Evolutionary conservation across 2,888 invertebrate species (phyloP), one percentile per base, ranked within the genome.

Genomic region (Lumbricus terrestris): DNA sequence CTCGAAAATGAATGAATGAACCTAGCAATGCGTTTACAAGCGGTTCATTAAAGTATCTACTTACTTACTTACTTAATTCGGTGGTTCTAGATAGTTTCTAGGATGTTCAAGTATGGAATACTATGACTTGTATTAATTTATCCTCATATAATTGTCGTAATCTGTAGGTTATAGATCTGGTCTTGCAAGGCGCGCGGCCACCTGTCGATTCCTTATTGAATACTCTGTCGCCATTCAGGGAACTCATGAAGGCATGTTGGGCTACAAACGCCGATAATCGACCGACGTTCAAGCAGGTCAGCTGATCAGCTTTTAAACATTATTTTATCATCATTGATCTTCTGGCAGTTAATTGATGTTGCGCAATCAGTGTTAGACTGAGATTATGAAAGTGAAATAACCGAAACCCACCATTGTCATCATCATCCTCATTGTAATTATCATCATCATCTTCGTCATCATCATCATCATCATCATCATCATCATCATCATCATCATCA

Each of bases 211-310:
- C 69, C 20, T 38, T 88, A 16, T 69, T 69, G 3, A 54, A 37
- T 18, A 33, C 88, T 5, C 90, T 93, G 90, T 92, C 93, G 2
- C 93, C 93, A 83, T 94, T 93, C 91, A 92, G 91, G 88, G 92
- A 93, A 18, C 92, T 94, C 29, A 93, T 94, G 93, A 93, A 93
- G 82, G 91, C 90, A 23, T 94, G 94, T 91, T 94, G 94, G 94
- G 92, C 92, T 54, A 92, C 91, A 18, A 90, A 92, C 34, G 93
- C 93, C 0, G 91, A 90, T 82, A 92, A 92, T 16, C 92, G 94
- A 90, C 93, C 93, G 13, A 92, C 92, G 11, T 94, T 94, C 91
- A 94, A 94, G 92, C 93, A 94, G 93, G 94, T 94, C 20, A 42
- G 69, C 6, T 8, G n/a, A 69, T 69, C 69, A n/a, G n/a, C n/a